Percentiles rank a stretch among this genome's conserved stretches.
These are phyloP conservation scores for Capitulum mitella DNA, from an alignment of 2,888 invertebrate genomes.

Conservation along the genomic window DNA sequence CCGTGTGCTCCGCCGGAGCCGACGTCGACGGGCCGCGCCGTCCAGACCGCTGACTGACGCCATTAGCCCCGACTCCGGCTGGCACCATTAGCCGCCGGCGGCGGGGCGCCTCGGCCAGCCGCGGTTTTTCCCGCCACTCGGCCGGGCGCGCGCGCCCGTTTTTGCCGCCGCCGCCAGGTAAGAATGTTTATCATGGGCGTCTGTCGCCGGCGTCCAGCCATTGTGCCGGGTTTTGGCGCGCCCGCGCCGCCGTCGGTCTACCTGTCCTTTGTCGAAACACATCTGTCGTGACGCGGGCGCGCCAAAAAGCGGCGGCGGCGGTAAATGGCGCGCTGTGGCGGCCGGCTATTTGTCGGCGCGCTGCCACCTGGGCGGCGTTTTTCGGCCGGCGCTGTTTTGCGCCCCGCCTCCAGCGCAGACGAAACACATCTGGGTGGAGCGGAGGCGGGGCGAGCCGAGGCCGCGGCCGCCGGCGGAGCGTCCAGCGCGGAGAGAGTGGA, in stretches of 20 bases:
- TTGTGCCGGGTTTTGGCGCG: not conserved
- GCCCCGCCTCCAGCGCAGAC: not conserved
- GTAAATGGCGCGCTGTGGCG: conserved; percentile 10
- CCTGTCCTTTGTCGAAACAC: conserved; percentile 13
- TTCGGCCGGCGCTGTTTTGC: not conserved
- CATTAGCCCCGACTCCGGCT: not conserved
- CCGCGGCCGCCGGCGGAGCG: too few relatives aligned
- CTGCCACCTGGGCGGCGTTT: conserved; percentile 6
- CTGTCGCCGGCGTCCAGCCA: not conserved
- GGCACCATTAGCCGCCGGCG: not conserved
- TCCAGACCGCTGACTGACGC: not conserved
- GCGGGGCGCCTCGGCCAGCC: not conserved
- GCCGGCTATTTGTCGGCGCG: not conserved
- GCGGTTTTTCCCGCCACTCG: not conserved
- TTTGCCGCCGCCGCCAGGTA: conserved; percentile 5
- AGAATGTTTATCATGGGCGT: conserved; percentile 15
- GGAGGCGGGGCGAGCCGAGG: not conserved
- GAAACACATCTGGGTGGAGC: conserved; percentile 8
- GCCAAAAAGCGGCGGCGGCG: not conserved
- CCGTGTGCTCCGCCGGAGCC: not conserved
- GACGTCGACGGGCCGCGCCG: not conserved
- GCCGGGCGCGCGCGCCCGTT: not conserved
- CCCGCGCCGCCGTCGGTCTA: not conserved
- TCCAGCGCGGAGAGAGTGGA: too few relatives aligned
- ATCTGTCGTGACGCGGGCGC: not conserved